phyloP scores from a whole-genome alignment of 2,113 vertebrate genomes.

The Notechis scutatus region DNA sequence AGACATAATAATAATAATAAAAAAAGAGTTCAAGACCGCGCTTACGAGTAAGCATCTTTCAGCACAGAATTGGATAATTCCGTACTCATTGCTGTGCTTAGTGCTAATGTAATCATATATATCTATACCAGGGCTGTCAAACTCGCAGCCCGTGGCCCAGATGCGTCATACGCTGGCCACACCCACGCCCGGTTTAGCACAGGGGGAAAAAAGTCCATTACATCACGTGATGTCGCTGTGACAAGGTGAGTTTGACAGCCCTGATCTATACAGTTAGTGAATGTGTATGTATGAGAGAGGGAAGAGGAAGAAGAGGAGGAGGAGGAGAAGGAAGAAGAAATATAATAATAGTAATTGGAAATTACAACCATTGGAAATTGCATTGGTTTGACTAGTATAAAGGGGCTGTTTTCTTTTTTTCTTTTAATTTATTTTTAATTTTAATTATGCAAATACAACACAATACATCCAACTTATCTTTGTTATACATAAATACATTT shows the following conservation, averaged over 20 bases:
- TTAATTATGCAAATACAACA: too few relatives aligned
- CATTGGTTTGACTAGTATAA: rapidly evolving
- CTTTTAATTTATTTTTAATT: too few relatives aligned
- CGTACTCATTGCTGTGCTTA: not conserved
- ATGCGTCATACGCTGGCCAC: too few relatives aligned
- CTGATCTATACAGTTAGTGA: not conserved
- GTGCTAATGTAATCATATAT: not conserved
- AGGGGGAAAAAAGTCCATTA: rapidly evolving
- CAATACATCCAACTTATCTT: too few relatives aligned
- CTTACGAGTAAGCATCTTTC: not conserved
- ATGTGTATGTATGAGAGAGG: not conserved
- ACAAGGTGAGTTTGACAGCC: too few relatives aligned
- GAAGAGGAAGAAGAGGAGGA: not conserved
- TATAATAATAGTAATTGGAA: not conserved
- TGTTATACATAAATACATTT: too few relatives aligned
- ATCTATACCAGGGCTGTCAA: not conserved
- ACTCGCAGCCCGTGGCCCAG: too few relatives aligned
- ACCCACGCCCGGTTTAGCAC: too few relatives aligned
- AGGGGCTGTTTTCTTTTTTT: not conserved
- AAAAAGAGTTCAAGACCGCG: not conserved
- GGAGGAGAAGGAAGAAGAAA: rapidly evolving
- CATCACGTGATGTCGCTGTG: too few relatives aligned
- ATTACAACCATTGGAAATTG: not conserved
- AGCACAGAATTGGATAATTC: rapidly evolving
- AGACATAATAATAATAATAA: not conserved